Conservation (phyloP, 2,113 vertebrate species). For the Nothocercus julius region DNA sequence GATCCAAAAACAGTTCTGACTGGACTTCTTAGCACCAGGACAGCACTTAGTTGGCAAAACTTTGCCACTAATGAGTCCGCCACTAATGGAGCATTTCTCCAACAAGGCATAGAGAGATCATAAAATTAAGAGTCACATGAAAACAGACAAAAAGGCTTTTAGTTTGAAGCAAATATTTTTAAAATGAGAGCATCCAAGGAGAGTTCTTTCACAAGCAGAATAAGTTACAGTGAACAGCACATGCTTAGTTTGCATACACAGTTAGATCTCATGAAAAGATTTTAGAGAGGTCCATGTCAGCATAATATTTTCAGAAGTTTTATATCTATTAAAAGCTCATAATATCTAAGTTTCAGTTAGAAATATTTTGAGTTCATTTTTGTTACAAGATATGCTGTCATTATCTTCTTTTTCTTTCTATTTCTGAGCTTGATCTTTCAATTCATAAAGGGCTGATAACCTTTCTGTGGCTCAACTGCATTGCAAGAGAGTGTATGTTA, state of each 20-base stretch:
- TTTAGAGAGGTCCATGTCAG: neutral
- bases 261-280: neutral
- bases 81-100: neutral
- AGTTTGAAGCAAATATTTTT: rapidly evolving
- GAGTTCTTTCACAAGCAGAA: rapidly evolving
- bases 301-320: neutral
- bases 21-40: neutral
- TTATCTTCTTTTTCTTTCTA: neutral
- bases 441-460: neutral
- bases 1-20: neutral
- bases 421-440: neutral
- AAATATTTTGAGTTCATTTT: neutral
- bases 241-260: neutral
- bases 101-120: neutral
- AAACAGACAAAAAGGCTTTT: neutral
- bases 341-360: neutral
- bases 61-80: neutral
- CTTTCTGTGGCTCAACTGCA: neutral
- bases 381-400: neutral
- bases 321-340: neutral
- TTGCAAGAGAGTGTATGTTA: neutral
- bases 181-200: neutral
- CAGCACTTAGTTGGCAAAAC: neutral
- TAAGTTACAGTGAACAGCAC: rapidly evolving
- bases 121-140: neutral